These are phyloP conservation scores for Sibirionetta formosa DNA, from an alignment of 2,797 vertebrate genomes.

Conservation along the genomic window DNA sequence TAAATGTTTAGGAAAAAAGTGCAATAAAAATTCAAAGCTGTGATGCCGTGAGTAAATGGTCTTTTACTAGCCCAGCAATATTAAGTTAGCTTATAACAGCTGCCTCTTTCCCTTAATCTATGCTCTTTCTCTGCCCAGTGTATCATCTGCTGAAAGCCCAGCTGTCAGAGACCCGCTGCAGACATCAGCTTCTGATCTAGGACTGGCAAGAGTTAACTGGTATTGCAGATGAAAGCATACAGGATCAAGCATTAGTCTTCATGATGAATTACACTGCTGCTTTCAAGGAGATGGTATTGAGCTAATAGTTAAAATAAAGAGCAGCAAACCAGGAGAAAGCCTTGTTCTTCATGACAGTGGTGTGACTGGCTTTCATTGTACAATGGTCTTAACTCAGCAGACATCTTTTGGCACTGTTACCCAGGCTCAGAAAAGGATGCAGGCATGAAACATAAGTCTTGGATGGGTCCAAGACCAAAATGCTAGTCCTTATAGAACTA, in stretches of 20 bases:
- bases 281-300: neutral
- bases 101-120: neutral
- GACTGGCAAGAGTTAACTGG: neutral
- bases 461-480: neutral
- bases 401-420: neutral
- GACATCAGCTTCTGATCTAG: neutral
- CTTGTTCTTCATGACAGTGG: neutral
- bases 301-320: neutral
- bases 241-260: neutral
- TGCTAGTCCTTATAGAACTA: neutral
- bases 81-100: neutral
- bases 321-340: neutral
- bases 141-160: neutral
- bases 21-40: neutral
- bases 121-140: neutral
- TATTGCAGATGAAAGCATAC: rapidly evolving
- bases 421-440: neutral
- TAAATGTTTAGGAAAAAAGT: neutral
- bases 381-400: neutral
- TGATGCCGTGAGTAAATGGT: neutral
- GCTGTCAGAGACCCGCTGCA: neutral
- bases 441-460: rapidly evolving
- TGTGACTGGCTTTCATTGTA: neutral
- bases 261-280: neutral
- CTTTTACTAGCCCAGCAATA: neutral